Conservation (phyloP, 2,888 invertebrate genomes). For the Temnothorax rugatulus region DNA sequence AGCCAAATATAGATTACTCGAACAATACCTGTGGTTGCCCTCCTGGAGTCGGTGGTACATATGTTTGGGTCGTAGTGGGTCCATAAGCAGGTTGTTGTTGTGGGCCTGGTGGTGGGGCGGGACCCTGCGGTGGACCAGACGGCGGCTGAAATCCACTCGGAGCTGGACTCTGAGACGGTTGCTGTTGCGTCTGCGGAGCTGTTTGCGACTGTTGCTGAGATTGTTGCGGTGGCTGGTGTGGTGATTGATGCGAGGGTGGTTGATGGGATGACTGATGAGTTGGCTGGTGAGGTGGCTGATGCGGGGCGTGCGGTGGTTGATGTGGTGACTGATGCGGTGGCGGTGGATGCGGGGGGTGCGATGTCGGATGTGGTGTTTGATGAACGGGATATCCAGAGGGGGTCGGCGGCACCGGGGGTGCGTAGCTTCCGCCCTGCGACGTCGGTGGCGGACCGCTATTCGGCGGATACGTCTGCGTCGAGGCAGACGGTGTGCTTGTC, state of each 20-base stretch:
- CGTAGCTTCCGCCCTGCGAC: conserved; percentile 83
- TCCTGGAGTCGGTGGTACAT: conserved; percentile 84
- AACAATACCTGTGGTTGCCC: conserved; percentile 87
- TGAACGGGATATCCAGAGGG: conserved; percentile 88
- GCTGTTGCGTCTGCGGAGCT: conserved; percentile 83
- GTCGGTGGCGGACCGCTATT: conserved; percentile 86
- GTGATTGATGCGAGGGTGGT: conserved; percentile 83
- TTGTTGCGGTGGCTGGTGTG: conserved; percentile 87
- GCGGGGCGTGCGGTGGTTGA: conserved; percentile 79
- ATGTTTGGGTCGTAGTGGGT: conserved; percentile 85
- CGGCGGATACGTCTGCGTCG: conserved; percentile 89
- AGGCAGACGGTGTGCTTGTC: conserved; percentile 86
- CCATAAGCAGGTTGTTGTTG: conserved; percentile 86
- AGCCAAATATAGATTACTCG: not conserved
- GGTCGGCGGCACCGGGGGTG: conserved; percentile 88
- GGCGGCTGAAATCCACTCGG: conserved; percentile 87
- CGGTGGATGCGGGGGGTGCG: conserved; percentile 84
- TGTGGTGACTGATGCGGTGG: conserved; percentile 84
- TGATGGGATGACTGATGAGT: conserved; percentile 80
- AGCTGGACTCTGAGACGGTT: conserved; percentile 87
- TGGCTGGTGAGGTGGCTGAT: conserved; percentile 83
- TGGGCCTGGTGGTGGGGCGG: conserved; percentile 84
- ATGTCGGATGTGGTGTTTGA: conserved; percentile 87
- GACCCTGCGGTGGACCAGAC: conserved; percentile 83
- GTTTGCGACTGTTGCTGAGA: conserved; percentile 79